Percentiles rank a stretch among this genome's conserved stretches.
Evolutionary conservation across 2,888 invertebrate species (phyloP).

Genomic region (Sarcophaga variegata): DNA sequence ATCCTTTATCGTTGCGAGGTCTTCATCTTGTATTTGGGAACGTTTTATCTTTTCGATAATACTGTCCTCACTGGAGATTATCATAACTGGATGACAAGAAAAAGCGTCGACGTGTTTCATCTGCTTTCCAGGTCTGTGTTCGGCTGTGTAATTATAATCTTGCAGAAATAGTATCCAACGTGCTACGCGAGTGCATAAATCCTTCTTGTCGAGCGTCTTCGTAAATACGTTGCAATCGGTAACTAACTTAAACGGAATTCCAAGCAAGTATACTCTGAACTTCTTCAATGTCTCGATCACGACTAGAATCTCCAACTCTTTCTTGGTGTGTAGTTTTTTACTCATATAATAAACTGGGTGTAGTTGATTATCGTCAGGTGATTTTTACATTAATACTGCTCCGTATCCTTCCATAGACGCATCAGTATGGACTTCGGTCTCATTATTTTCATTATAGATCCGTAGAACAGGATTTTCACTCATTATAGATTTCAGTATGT

Average conservation of each 20-base stretch:
- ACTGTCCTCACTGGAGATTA: slow-evolving; percentile 29
- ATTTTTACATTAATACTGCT: slow-evolving; percentile 57
- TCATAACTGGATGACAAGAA: slow-evolving; percentile 65
- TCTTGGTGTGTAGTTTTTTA: slow-evolving; percentile 40
- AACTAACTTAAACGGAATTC: slow-evolving; percentile 53
- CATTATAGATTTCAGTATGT: slow-evolving; percentile 61
- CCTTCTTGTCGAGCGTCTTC: slow-evolving; percentile 63
- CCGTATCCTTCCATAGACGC: slow-evolving; percentile 65
- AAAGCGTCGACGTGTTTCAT: slow-evolving; percentile 66
- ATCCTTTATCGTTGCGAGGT: slow-evolving; percentile 60
- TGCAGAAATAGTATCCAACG: slow-evolving; percentile 70
- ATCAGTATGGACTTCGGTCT: slow-evolving; percentile 14
- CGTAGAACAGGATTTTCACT: slow-evolving; percentile 57
- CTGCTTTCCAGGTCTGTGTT: slow-evolving; percentile 67
- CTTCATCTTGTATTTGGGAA: slow-evolving; percentile 56
- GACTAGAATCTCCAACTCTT: slow-evolving; percentile 32
- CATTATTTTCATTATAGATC: slow-evolving; percentile 60
- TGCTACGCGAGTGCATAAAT: slow-evolving; percentile 65
- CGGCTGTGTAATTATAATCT: slow-evolving; percentile 70
- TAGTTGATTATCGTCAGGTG: slow-evolving; percentile 56
- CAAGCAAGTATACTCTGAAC: slow-evolving; percentile 71
- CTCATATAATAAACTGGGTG: slow-evolving; percentile 67
- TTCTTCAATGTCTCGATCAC: slow-evolving; percentile 67
- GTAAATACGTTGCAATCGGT: slow-evolving; percentile 61
- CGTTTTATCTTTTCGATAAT: not conserved